These are phyloP conservation scores for Trissolcus basalis DNA, from an alignment of 1,140 invertebrate genomes.

Conservation along the genomic window DNA sequence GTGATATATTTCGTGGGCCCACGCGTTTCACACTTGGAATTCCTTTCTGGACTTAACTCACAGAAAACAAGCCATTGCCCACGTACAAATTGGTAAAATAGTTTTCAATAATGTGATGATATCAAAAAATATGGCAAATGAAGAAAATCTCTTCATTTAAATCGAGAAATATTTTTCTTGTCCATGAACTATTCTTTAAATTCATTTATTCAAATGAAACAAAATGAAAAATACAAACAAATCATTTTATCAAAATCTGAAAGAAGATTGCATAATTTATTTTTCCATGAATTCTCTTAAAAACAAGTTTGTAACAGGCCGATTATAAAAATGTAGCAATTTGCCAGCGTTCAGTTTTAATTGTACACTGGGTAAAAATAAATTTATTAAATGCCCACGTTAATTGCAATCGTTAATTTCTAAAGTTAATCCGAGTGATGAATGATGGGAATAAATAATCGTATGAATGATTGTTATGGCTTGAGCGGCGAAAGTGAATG, in stretches of 20 bases:
- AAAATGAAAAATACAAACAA: no score
- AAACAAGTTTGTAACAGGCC: no score
- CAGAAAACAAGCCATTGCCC: constrained; percentile 42
- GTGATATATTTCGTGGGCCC: constrained; percentile 56
- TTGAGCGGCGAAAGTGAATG: constrained; percentile 37
- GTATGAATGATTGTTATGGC: constrained; percentile 39
- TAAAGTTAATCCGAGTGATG: constrained; percentile 27
- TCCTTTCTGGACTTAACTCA: constrained; percentile 40
- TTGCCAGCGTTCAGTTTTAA: constrained; percentile 9
- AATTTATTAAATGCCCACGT: constrained; percentile 27
- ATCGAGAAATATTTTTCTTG: neutral
- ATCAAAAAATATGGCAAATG: constrained; percentile 39
- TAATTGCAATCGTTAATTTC: constrained; percentile 39
- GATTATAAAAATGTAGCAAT: constrained; percentile 9
- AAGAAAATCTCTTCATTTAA: neutral
- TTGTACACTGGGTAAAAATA: constrained; percentile 16
- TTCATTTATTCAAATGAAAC: no score
- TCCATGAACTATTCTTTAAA: no score
- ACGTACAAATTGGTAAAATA: constrained; percentile 44
- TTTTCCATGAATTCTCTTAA: no score
- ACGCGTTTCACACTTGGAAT: constrained; percentile 44
- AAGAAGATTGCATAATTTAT: no score
- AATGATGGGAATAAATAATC: constrained; percentile 44
- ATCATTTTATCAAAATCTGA: no score
- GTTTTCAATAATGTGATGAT: constrained; percentile 40